phyloP scores from a whole-genome alignment of 2,113 vertebrate genomes.

The Bombycilla garrulus region DNA sequence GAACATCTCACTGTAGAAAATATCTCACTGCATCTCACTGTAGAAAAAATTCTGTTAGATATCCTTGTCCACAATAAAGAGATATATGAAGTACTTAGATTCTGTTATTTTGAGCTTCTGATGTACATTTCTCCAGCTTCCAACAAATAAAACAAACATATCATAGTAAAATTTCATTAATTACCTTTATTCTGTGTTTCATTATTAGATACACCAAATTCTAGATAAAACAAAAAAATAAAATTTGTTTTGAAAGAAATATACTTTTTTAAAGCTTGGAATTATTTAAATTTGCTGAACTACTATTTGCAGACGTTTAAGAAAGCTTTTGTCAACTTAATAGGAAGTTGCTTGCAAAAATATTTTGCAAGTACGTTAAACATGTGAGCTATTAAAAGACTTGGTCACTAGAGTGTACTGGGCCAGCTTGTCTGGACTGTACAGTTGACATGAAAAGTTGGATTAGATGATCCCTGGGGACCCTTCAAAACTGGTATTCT shows the following conservation, averaged over 20 bases:
- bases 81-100: not conserved
- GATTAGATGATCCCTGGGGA: not conserved
- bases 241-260: not conserved
- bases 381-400: not conserved
- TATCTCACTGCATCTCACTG: too few species aligned
- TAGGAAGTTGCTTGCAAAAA: not conserved
- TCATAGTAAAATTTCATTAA: not conserved
- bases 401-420: not conserved
- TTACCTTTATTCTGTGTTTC: not conserved
- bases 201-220: not conserved
- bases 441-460: not conserved
- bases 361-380: not conserved
- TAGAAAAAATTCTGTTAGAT: not conserved
- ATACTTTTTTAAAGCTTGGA: not conserved
- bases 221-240: not conserved
- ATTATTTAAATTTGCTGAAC: not conserved
- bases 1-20: not conserved
- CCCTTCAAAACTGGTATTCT: not conserved
- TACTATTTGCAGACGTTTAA: not conserved
- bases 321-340: not conserved
- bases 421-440: not conserved
- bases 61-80: not conserved
- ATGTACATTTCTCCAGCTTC: not conserved
- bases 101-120: not conserved
- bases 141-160: not conserved